phyloP scores from a whole-genome alignment of 1,140 invertebrate genomes.

The Zaprionus ornatus region DNA sequence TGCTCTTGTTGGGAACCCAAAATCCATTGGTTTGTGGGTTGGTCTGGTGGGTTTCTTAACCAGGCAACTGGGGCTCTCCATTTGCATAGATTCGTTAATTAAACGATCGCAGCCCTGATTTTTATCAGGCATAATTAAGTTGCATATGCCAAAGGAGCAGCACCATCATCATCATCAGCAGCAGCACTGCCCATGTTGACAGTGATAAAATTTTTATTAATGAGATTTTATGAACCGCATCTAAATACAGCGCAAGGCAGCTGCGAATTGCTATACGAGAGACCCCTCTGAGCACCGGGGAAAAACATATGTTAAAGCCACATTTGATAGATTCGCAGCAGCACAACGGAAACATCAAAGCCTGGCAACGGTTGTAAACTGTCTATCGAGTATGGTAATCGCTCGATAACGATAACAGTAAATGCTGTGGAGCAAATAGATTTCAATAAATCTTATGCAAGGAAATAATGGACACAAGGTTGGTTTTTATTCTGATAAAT shows the following conservation, averaged over 20 bases:
- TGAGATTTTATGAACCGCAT: constrained; percentile 62
- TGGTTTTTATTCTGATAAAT: not conserved
- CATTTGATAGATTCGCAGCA: constrained; percentile 40
- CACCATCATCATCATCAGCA: no score
- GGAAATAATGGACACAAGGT: not conserved
- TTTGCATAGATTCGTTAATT: constrained; percentile 80
- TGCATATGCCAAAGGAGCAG: constrained; percentile 60
- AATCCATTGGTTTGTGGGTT: constrained; percentile 23
- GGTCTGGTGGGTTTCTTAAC: constrained; percentile 9
- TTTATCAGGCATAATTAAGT: constrained; percentile 68
- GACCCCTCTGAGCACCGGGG: constrained; percentile 9
- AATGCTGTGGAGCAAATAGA: constrained; percentile 13
- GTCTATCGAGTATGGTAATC: constrained; percentile 65
- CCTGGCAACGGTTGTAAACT: constrained; percentile 62
- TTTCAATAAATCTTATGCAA: not conserved
- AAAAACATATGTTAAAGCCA: constrained; percentile 46
- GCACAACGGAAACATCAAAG: constrained; percentile 71
- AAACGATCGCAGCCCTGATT: constrained; percentile 49
- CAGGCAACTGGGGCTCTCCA: constrained; percentile 43
- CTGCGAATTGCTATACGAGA: constrained; percentile 34
- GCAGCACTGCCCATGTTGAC: not conserved
- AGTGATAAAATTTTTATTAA: constrained; percentile 71
- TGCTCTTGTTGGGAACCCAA: constrained; percentile 5
- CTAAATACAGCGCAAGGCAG: constrained; percentile 34
- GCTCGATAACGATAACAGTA: constrained; percentile 41